phyloP scores from a whole-genome alignment of 2,888 invertebrate species.

The Mesorhabditis sp. region DNA sequence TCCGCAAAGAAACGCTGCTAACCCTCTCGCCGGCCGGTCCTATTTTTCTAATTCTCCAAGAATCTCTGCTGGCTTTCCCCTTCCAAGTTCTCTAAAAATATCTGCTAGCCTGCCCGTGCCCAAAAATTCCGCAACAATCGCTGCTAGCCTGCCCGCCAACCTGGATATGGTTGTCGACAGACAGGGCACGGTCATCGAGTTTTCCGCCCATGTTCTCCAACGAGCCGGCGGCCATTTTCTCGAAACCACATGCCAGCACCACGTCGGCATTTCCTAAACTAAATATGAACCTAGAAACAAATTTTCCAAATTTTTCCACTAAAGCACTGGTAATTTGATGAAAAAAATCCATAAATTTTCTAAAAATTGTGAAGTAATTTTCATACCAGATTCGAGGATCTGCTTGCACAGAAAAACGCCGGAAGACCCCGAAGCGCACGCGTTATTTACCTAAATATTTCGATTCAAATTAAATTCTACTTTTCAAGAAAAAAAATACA shows the following conservation, averaged over 20 bases:
- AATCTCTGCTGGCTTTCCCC: too few species aligned
- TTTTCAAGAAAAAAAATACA: not conserved
- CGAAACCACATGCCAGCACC: constrained; percentile 88
- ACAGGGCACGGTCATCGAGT: constrained; percentile 76
- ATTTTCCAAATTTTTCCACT: not conserved
- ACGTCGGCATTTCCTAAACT: constrained; percentile 73
- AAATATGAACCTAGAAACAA: constrained; percentile 3
- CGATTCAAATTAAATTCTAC: not conserved
- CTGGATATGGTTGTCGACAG: constrained; percentile 62
- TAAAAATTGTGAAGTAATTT: too few species aligned
- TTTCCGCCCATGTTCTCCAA: constrained; percentile 62
- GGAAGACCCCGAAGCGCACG: constrained; percentile 92
- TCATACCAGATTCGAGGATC: constrained; percentile 75
- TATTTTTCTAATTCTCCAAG: too few species aligned
- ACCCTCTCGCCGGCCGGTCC: too few species aligned
- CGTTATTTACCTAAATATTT: constrained; percentile 75
- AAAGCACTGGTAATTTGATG: too few species aligned
- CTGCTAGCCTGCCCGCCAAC: constrained; percentile 37
- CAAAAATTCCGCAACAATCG: too few species aligned
- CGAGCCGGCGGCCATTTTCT: constrained; percentile 94
- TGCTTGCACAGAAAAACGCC: constrained; percentile 86
- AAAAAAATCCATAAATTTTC: too few species aligned
- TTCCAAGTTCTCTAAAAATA: too few species aligned
- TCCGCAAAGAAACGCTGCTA: too few species aligned
- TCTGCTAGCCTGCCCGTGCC: too few species aligned